Evolutionary conservation across 2,113 vertebrate species (phyloP).

Genomic region (Scopus umbretta): DNA sequence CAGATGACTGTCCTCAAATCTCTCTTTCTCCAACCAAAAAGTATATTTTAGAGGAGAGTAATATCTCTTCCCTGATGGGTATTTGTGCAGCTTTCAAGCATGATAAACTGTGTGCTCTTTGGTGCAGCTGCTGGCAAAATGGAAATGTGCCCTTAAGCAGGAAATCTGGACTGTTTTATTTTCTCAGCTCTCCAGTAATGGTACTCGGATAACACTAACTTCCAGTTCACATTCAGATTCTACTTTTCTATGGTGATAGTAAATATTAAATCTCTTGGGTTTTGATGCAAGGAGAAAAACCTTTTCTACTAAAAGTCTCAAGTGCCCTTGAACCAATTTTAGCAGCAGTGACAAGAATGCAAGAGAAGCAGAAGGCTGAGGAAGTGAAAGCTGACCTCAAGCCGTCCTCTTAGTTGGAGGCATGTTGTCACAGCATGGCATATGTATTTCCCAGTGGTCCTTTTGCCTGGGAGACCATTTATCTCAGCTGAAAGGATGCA

Average conservation of each 20-base stretch:
- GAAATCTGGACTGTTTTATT: slow-evolving; percentile 13
- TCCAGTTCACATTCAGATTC: not conserved
- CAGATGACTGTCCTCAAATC: not conserved
- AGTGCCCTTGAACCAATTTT: slow-evolving; percentile 48
- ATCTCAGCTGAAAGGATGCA: slow-evolving; percentile 14
- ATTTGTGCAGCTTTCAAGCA: slow-evolving; percentile 24
- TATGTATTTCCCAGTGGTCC: slow-evolving; percentile 20
- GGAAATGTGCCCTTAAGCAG: slow-evolving; percentile 17
- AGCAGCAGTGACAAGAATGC: not conserved
- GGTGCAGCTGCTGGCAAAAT: slow-evolving; percentile 23
- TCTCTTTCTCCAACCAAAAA: not conserved
- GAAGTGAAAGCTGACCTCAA: slow-evolving; percentile 22
- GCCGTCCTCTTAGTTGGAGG: not conserved
- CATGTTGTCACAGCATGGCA: not conserved
- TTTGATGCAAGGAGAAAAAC: not conserved
- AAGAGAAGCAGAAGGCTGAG: slow-evolving; percentile 30
- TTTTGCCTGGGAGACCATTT: slow-evolving; percentile 33
- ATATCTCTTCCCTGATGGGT: slow-evolving; percentile 3
- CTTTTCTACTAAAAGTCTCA: not conserved
- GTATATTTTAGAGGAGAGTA: not conserved
- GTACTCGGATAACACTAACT: not conserved
- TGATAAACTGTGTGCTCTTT: not conserved
- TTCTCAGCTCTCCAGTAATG: not conserved
- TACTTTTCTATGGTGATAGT: not conserved
- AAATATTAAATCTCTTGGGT: not conserved